Conservation (phyloP, 2,888 invertebrate species). For the Coleophora deauratella region DNA sequence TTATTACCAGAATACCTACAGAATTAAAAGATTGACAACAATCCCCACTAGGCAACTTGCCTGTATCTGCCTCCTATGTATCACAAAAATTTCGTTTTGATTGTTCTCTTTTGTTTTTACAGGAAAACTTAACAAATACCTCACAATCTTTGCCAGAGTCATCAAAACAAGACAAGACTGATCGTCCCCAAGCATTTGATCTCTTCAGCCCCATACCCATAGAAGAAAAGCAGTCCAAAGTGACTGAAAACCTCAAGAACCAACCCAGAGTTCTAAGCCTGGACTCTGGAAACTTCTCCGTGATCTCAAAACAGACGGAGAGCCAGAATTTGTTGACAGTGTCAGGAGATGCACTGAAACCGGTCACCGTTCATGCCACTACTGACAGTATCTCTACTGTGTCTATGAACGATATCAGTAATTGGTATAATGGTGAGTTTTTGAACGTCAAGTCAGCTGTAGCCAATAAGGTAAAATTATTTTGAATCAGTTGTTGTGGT, state of each 20-base stretch:
- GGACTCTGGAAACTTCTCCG: constrained; percentile 61
- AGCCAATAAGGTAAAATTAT: no score
- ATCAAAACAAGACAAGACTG: constrained; percentile 29
- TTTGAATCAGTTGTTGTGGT: no score
- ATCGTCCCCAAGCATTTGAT: constrained; percentile 58
- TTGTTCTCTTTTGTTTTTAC: not conserved
- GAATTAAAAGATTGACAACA: no score
- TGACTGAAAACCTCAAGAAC: constrained; percentile 39
- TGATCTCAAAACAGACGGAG: constrained; percentile 46
- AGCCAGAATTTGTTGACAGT: constrained; percentile 43
- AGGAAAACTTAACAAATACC: constrained; percentile 43
- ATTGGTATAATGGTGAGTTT: constrained; percentile 76
- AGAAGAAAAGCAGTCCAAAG: constrained; percentile 50
- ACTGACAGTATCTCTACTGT: constrained; percentile 65
- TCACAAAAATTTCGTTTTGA: no score
- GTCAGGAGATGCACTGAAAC: constrained; percentile 51
- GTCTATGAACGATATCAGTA: constrained; percentile 77
- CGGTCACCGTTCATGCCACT: constrained; percentile 45
- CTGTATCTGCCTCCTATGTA: no score
- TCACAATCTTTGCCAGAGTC: constrained; percentile 22
- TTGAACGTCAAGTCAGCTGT: not conserved
- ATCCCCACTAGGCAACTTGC: no score
- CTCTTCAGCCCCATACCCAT: constrained; percentile 71
- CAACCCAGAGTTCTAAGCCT: constrained; percentile 53
- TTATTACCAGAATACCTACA: no score